Evolutionary conservation across 2,797 vertebrate genomes (phyloP), one percentile per base, ranked within the genome.

Genomic region (Melanogrammus aeglefinus): DNA sequence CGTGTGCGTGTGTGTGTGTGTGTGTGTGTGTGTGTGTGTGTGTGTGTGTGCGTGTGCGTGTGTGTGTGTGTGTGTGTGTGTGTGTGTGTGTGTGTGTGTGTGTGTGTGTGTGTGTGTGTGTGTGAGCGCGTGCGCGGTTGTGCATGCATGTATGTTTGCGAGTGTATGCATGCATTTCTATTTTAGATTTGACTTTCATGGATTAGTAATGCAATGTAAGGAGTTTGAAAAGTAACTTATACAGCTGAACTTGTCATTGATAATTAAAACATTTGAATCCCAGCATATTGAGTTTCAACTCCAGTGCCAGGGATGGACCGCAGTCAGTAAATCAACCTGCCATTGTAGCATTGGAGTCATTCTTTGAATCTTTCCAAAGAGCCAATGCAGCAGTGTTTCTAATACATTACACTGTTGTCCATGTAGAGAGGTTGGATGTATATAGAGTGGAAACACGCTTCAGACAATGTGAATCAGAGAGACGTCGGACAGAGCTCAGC

Each of bases 11-110:
- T 47, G 38, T 31, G 57, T 51, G 47, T 51, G 38, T 33, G 21
- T 74, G 63, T 14, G 14, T 74, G n/a, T 44, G 27, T 69, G 14
- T 66, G 72, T 73, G 73, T 72, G n/a, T 41, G 76, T 44, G 51
- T 36, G 47, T 76, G 36, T 9, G 57, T 27, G 18, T 5, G 18
- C 21, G 47, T 21, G 18, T 51, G 47, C 21, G 47, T 51, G 47
- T 21, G 47, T 16, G 47, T 18, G 41, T 47, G 41, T 47, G 44
- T 21, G 47, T n/a, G 16, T 21, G 6, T n/a, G 47, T 57, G 47
- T n/a, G 47, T 57, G 47, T 7, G 47, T 57, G 47, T 7, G 47
- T 57, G 47, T 7, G 47, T 57, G 47, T 6, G 47, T 57, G 47
- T 21, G 18, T 21, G 47, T 57, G 3, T 21, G 1, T 21, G 47